Evolutionary conservation across 1,140 invertebrate species (phyloP), one percentile per base, ranked within the genome.

Genomic region (Holcopasites calliopsidis): DNA sequence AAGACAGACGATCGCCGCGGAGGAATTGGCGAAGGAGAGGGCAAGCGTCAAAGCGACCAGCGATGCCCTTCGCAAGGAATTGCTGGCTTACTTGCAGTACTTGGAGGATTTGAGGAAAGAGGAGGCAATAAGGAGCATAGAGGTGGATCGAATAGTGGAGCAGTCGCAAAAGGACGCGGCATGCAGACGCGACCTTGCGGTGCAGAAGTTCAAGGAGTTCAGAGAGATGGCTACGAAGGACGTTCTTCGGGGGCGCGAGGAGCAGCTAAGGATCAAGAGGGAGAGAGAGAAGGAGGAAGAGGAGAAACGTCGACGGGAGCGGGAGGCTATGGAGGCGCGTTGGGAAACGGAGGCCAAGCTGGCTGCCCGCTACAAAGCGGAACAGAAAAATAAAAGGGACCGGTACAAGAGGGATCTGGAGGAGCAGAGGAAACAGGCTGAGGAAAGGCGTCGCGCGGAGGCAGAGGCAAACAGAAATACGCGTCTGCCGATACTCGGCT

Each of bases 401-500:
- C 38, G 70, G 33, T 88, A 88, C 38, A 78, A 71, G n/a, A 49
- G 75, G 52, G 76, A 86, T 10, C 40, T 88, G 42, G 75, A 82
- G 76, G 81, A 79, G 47, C 86, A 88, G 35, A 71, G 55, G 38
- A 79, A 60, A 11, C 47, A 47, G 26, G 57, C 26, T 1, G 75
- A 77, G 8, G 38, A 28, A 1, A 35, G 28, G 11, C 64, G 58
- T 50, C 77, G 62, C 2, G 49, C 58, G 23, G 80, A 82, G 47
- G 26, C 40, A 10, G 82, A 86, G 11, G 58, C 77, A 23, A 71
- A 73, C 7, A 52, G 72, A n/a, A 70, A 16, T 11, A 31, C 68
- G 8, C 31, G 61, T 11, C 23, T 23, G 0, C 58, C 76, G 4
- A 73, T 72, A 18, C 10, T 66, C n/a, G n/a, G 58, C 70, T 77